These are phyloP conservation scores for Myotis brandtii DNA, from an alignment of 2,113 vertebrate species.

Conservation along the genomic window DNA sequence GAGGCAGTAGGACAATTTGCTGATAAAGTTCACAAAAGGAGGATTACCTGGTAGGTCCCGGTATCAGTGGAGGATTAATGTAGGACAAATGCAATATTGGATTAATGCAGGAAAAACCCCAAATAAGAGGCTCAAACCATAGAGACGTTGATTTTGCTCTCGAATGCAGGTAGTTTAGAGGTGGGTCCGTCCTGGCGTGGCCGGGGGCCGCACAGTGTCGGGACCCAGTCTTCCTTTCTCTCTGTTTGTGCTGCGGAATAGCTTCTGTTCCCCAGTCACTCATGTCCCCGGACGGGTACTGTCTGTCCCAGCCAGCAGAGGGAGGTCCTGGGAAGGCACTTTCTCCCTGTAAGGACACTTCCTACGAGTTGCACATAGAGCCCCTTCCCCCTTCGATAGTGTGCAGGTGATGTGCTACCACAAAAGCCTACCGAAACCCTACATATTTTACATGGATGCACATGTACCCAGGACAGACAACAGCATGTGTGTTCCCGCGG, in stretches of 20 bases:
- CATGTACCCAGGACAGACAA: not conserved
- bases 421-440: accelerated
- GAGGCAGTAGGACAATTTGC: accelerated
- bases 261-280: not conserved
- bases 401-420: not conserved
- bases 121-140: not conserved
- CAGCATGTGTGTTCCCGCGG: not conserved
- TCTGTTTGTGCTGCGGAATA: accelerated
- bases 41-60: too few relatives aligned
- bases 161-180: not conserved
- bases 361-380: not conserved
- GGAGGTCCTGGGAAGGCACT: not conserved
- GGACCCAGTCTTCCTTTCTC: accelerated
- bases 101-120: not conserved
- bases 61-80: not conserved
- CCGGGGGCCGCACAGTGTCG: accelerated
- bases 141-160: not conserved
- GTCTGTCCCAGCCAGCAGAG: not conserved
- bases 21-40: not conserved
- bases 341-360: not conserved
- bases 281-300: accelerated
- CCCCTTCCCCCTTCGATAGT: not conserved
- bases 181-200: accelerated
- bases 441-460: accelerated
- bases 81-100: not conserved